These are phyloP conservation scores for Syngnathus acus DNA, from an alignment of 2,797 vertebrate species.

Conservation along the genomic window DNA sequence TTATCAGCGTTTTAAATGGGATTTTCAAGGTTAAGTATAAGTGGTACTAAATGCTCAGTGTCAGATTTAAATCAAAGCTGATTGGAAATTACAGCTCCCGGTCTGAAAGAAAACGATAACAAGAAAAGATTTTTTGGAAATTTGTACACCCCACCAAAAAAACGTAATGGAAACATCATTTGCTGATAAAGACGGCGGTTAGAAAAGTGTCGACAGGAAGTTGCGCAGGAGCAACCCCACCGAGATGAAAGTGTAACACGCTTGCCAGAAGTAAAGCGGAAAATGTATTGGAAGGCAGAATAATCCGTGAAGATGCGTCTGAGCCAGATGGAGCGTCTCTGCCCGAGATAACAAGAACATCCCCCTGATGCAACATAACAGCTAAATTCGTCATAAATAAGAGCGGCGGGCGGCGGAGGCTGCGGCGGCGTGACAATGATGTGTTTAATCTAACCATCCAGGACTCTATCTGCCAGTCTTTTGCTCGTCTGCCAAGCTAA, in stretches of 20 bases:
- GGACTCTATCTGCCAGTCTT: slow-evolving; percentile 3
- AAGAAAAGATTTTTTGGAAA: not conserved
- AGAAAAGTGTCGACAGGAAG: slow-evolving; percentile 24
- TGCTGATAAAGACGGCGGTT: not conserved
- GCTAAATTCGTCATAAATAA: slow-evolving; percentile 5
- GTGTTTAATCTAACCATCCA: slow-evolving; percentile 5
- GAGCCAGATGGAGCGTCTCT: slow-evolving; percentile 17
- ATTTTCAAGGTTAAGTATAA: not conserved
- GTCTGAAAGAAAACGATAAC: not conserved
- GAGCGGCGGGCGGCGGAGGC: not conserved
- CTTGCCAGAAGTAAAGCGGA: not conserved
- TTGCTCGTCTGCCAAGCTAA: slow-evolving; percentile 9
- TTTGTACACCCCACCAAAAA: not conserved
- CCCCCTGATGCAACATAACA: slow-evolving; percentile 15
- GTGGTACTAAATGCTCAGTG: not conserved
- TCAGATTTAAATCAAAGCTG: not conserved
- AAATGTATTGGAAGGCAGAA: slow-evolving; percentile 15
- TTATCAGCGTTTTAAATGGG: not conserved
- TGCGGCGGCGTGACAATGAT: slow-evolving; percentile 2
- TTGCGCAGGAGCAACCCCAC: not conserved
- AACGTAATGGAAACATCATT: not conserved
- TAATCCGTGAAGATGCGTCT: slow-evolving; percentile 5
- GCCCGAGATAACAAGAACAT: slow-evolving; percentile 13
- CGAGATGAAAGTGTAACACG: slow-evolving; percentile 15
- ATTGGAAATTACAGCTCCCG: not conserved